phyloP scores from a whole-genome alignment of 2,888 invertebrate species.

The Drosophila stalkeri region DNA sequence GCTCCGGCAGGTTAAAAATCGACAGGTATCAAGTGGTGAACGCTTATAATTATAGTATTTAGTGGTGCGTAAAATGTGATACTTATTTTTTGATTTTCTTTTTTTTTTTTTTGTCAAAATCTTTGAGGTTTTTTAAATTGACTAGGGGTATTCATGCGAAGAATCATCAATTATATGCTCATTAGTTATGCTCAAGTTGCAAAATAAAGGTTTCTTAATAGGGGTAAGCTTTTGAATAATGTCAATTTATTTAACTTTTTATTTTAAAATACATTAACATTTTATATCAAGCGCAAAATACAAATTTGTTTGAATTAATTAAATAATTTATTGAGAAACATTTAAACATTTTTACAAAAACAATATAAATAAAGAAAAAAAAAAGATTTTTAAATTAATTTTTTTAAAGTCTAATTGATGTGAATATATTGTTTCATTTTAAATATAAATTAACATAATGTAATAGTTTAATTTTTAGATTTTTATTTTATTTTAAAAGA shows the following conservation, averaged over 20 bases:
- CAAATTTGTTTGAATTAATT: too few relatives aligned
- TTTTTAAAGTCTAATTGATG: too few relatives aligned
- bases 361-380: too few relatives aligned
- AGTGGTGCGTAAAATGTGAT: conserved; percentile 73
- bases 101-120: conserved; percentile 27
- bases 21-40: conserved; percentile 78
- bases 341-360: too few relatives aligned
- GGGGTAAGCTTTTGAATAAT: not conserved
- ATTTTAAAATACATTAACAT: not conserved
- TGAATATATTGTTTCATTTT: too few relatives aligned
- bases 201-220: not conserved
- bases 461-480: too few relatives aligned
- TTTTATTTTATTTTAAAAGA: too few relatives aligned
- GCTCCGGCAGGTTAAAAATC: conserved; percentile 51
- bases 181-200: not conserved
- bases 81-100: conserved; percentile 15
- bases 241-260: not conserved
- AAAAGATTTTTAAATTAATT: too few relatives aligned
- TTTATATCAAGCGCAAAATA: too few relatives aligned
- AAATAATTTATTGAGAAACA: too few relatives aligned
- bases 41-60: conserved; percentile 75
- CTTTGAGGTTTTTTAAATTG: conserved; percentile 21
- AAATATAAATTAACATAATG: too few relatives aligned
- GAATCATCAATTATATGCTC: conserved; percentile 1
- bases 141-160: conserved; percentile 38